Conservation (phyloP, 2,888 invertebrate species). For the Seira sanloemensis region DNA sequence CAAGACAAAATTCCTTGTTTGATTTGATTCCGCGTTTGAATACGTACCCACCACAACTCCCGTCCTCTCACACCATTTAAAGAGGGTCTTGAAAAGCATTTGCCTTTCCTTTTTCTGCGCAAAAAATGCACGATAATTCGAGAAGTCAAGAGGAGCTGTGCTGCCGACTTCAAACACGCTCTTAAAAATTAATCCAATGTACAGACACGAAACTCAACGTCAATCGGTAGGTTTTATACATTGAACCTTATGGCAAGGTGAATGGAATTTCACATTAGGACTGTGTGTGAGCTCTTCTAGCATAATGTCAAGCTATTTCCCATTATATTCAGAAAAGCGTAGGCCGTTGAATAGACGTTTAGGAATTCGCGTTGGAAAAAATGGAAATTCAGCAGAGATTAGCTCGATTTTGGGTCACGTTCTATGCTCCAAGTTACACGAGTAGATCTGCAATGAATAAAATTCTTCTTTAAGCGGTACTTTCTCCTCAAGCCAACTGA, state of each 20-base stretch:
- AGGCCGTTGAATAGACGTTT: no score
- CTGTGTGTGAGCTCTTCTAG: no score
- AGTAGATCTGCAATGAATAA: not conserved
- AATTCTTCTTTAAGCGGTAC: not conserved
- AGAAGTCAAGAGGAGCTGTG: not conserved
- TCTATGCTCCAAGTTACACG: not conserved
- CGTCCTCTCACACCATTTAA: not conserved
- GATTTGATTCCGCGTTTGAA: not conserved
- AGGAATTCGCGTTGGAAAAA: no score
- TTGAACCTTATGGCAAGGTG: no score
- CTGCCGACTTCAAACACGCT: not conserved
- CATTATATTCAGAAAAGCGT: no score
- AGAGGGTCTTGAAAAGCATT: no score
- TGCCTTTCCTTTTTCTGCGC: not conserved
- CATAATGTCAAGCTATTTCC: no score
- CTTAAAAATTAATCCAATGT: not conserved
- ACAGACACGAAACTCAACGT: no score
- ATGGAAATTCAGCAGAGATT: no score
- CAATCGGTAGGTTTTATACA: no score
- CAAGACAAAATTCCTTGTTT: constrained; percentile 12
- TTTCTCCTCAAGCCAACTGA: not conserved
- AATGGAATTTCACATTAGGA: no score
- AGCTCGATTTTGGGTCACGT: not conserved
- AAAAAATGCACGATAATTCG: not conserved
- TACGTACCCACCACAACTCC: not conserved